Evolutionary conservation across 2,888 invertebrate species (phyloP), one percentile per base, ranked within the genome.

Genomic region (Merodon equestris): DNA sequence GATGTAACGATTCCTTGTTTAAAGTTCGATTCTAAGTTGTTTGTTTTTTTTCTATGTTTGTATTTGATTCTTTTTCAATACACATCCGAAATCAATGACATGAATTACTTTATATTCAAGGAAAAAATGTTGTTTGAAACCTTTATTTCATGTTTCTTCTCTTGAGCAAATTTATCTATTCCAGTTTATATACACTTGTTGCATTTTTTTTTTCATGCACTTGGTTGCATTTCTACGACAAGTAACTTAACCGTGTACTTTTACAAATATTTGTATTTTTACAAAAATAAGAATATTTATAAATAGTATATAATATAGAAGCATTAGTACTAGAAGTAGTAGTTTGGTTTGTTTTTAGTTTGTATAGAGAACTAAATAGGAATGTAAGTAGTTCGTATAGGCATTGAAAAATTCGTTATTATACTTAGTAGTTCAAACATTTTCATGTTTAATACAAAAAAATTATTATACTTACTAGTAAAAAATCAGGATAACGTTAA

Each of bases 331-430:
- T n/a, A n/a, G n/a, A n/a, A n/a, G n/a, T n/a, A n/a, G n/a, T n/a
- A n/a, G 12, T 27, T 51, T n/a, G n/a, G n/a, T 34, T 40, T 48
- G 12, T 13, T 61, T 50, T 72, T 70, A 70, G 73, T 73, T 74
- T 79, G 68, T 79, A 79, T 70, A 79, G 64, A 70, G 54, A 79
- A 79, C 79, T 79, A 74, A 79, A 74, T 74, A 47, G 58, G 54
- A 44, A 79, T 74, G 64, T 74, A 61, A 77, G 56, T 68, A 79
- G 63, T 68, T 79, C 19, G 9, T 51, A 60, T 68, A 74, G 68
- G 68, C 68, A 73, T 70, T 77, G 57, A 60, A 79, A 74, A 74
- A 79, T 74, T 79, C 74, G 79, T 73, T 68, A 50, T 53, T 40
- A 70, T 15, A 17, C 19, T 48, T 56, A 45, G 19, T 36, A 42